Conservation (phyloP, 2,888 invertebrate species). For the Pammene aurita region DNA sequence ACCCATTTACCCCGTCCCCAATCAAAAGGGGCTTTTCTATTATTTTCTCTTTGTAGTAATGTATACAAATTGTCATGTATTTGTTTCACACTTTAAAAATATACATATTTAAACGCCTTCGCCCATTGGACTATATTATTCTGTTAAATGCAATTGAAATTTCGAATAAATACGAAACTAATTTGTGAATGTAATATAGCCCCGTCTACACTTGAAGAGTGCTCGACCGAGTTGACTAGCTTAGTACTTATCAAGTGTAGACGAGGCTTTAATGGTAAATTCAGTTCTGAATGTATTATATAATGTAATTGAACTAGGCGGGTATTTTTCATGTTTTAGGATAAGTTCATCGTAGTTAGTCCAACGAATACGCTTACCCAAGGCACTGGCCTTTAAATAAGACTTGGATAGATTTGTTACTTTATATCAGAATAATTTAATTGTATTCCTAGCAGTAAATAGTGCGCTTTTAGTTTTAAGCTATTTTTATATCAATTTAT, state of each 20-base stretch:
- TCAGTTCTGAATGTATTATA: constrained; percentile 37
- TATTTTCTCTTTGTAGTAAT: background rate
- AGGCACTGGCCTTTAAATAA: constrained; percentile 72
- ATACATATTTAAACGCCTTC: background rate
- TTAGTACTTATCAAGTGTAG: constrained; percentile 1
- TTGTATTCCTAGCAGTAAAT: constrained; percentile 51
- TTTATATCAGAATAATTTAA: constrained; percentile 72
- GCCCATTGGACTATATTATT: background rate
- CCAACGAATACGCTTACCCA: constrained; percentile 80
- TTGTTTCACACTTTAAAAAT: too few species aligned
- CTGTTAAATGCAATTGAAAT: background rate
- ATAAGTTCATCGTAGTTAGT: constrained; percentile 69
- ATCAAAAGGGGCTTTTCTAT: background rate
- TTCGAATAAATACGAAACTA: constrained; percentile 16
- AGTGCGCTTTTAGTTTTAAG: constrained; percentile 66
- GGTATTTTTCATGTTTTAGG: constrained; percentile 57
- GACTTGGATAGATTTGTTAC: constrained; percentile 72
- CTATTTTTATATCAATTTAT: constrained; percentile 80
- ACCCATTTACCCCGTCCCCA: background rate
- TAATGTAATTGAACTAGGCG: constrained; percentile 48
- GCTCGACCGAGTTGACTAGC: background rate
- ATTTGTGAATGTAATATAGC: constrained; percentile 17
- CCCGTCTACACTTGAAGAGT: constrained; percentile 4
- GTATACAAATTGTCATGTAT: background rate
- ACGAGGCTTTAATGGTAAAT: constrained; percentile 14